These are phyloP conservation scores for Augochlora pura DNA, from an alignment of 1,140 invertebrate genomes.

Conservation along the genomic window DNA sequence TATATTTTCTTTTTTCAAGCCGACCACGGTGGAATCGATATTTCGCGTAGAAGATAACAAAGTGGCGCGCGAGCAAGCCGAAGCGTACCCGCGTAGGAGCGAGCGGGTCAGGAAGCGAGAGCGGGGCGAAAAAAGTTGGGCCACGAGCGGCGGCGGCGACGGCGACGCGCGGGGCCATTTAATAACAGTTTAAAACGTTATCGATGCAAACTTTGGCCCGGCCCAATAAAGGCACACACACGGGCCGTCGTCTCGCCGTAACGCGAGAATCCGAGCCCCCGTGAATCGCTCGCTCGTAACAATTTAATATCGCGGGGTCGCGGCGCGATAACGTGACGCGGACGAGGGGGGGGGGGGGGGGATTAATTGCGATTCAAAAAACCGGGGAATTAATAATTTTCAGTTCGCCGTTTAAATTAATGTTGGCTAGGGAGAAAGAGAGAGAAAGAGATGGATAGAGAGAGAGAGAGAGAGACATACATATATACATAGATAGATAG, in stretches of 20 bases:
- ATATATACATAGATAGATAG: no score
- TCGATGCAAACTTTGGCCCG: constrained; percentile 12
- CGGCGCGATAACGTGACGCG: no score
- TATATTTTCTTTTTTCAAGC: constrained; percentile 20
- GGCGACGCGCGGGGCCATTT: constrained; percentile 3
- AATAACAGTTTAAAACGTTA: constrained; percentile 24
- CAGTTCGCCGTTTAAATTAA: no score
- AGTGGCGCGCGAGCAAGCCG: neutral
- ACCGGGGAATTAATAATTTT: neutral
- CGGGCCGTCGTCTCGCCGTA: neutral
- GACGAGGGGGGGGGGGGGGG: no score
- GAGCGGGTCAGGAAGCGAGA: no score
- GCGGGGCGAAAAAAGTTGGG: neutral
- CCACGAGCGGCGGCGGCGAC: no score
- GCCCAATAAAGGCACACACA: constrained; percentile 18
- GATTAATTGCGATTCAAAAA: constrained; percentile 36
- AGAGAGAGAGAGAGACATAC: no score
- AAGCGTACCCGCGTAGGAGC: neutral
- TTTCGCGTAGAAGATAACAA: constrained; percentile 20
- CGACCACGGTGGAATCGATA: constrained; percentile 4
- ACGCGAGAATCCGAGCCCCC: constrained; percentile 13
- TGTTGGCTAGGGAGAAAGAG: no score
- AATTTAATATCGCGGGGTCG: constrained; percentile 23
- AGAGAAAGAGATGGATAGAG: no score
- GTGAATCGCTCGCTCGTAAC: constrained; percentile 23